Evolutionary conservation across 2,113 vertebrate genomes (phyloP).

Genomic region (Corapipo altera): DNA sequence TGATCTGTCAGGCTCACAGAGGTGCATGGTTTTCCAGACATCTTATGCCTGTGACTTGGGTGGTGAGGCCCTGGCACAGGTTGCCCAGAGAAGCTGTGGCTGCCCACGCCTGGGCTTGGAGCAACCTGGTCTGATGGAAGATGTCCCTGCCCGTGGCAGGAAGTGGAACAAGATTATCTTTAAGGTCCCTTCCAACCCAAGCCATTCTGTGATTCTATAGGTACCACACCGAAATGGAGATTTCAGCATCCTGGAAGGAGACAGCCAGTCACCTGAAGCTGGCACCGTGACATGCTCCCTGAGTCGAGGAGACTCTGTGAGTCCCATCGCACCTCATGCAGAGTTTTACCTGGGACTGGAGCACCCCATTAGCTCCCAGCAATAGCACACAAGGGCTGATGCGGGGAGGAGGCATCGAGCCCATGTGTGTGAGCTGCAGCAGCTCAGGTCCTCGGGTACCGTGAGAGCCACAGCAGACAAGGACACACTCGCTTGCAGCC

Average conservation of each 20-base stretch:
- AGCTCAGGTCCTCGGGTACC: not conserved
- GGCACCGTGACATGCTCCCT: not conserved
- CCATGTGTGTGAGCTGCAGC: not conserved
- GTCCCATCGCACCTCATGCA: not conserved
- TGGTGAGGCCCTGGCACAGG: not conserved
- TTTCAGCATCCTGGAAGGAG: not conserved
- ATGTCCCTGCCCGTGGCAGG: not conserved
- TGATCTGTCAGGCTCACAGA: not conserved
- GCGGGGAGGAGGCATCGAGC: not conserved
- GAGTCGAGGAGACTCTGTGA: not conserved
- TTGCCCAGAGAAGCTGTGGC: not conserved
- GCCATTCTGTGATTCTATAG: not conserved
- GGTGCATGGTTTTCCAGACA: not conserved
- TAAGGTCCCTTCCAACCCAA: not conserved
- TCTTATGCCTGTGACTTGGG: not conserved
- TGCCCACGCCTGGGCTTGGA: not conserved
- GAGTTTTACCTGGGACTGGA: not conserved
- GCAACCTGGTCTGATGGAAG: not conserved
- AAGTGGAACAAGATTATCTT: not conserved
- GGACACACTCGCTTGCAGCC: fast-evolving
- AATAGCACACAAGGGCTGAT: not conserved
- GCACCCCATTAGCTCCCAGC: not conserved
- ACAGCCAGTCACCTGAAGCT: not conserved
- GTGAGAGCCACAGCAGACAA: not conserved
- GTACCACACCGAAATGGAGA: not conserved